A percentile compares a stretch with the other conserved stretches of the same genome.
Evolutionary conservation across 2,888 invertebrate species (phyloP).

Genomic region (Eremobia ochroleuca): DNA sequence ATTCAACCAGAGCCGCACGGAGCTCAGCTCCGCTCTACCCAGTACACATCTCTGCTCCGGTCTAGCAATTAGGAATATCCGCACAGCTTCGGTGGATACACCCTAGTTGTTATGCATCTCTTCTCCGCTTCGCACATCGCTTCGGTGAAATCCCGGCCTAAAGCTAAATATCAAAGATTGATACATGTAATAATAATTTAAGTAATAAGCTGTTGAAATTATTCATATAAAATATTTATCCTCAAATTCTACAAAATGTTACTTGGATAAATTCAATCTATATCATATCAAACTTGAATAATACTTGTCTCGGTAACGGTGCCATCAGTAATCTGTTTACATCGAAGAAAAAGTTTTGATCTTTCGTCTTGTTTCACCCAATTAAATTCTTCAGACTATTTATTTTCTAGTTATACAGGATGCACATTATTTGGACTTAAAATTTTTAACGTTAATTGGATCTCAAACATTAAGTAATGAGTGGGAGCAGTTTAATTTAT

Average conservation of each 20-base stretch:
- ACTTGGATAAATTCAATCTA: conserved; percentile 35
- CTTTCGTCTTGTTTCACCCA: background rate
- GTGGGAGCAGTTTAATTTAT: background rate
- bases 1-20: background rate
- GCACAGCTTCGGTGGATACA: background rate
- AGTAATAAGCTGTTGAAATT: conserved; percentile 41
- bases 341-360: background rate
- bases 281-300: conserved; percentile 46
- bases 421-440: background rate
- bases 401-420: background rate
- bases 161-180: conserved; percentile 58
- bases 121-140: background rate
- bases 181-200: conserved; percentile 40
- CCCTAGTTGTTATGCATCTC: background rate
- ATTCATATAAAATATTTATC: conserved; percentile 44
- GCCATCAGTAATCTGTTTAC: conserved; percentile 2
- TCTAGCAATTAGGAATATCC: background rate
- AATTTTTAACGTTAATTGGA: background rate
- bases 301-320: background rate
- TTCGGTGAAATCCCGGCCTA: background rate
- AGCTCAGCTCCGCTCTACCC: background rate
- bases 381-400: background rate
- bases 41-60: background rate
- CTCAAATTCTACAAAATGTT: conserved; percentile 43
- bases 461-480: background rate